Base-by-base conservation (phyloP, 2,888 invertebrate genomes). In the Marasmarcha lunaedactyla region DNA sequence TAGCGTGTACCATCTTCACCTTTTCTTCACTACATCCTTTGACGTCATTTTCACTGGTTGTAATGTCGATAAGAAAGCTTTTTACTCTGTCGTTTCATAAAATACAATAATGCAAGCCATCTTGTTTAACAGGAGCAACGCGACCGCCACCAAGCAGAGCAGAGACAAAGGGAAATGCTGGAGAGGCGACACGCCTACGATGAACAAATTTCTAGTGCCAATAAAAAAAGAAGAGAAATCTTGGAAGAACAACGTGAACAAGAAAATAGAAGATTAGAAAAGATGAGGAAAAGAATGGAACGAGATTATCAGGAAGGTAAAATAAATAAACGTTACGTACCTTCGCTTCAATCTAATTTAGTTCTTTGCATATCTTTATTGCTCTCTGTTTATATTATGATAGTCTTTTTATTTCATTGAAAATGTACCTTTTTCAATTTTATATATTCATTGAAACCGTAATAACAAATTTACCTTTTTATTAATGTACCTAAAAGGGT, bases 201-300 rank as follows among this genome's bases (percentile, higher is more conserved):
- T 35, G 69, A 74, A 47, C 83, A 83, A 46, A 77, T 81, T 46
- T 61, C 66, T 0, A 74, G 68, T 27, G 73, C 77, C 0, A 70
- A 65, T 33, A 65, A 55, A 46, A 66, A 65, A 44, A 64, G 69
- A 50, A 60, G 60, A 27, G 71, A 74, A 30, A 41, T 57, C 1
- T 46, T 79, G 2, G 47, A 55, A 35, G 59, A 57, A 14, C 79
- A 79, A 46, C 66, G 73, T 37, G 73, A 77, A 42, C 62, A 56
- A 40, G 83, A 78, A 46, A 76, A 68, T 40, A 65, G 47, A 39
- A 61, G 59, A 37, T 36, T 78, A 7, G 76, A 78, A 33, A 65
- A 49, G 39, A 70, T 78, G 48, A 71, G 53, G 37, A 63, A 63
- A 52, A 77, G 65, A 45, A 74, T 83, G 73, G 78, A 77, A 42